Evolutionary conservation across 2,888 invertebrate species (phyloP).

Genomic region (Lepetodrilus schrolli): DNA sequence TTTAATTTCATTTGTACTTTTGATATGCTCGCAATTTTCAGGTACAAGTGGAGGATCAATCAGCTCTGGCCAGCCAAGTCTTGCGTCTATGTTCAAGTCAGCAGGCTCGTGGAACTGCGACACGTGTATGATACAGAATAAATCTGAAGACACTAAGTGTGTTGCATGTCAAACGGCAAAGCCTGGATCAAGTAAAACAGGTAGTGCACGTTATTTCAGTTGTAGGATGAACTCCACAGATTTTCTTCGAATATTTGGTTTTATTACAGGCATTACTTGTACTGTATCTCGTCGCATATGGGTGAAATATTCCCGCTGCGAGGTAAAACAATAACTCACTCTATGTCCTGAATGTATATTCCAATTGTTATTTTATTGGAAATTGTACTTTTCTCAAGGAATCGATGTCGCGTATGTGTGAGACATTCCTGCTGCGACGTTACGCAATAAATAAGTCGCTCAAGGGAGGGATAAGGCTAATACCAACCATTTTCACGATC

Average conservation of each 20-base stretch:
- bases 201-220: not conserved
- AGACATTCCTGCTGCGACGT: too few species aligned
- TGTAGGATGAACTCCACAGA: not conserved
- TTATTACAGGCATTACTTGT: too few species aligned
- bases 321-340: too few species aligned
- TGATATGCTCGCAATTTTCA: too few species aligned
- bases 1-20: too few species aligned
- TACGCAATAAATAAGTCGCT: too few species aligned
- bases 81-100: constrained; percentile 52
- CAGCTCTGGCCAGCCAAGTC: not conserved
- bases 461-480: too few species aligned
- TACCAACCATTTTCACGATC: not conserved
- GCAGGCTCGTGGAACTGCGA: constrained; percentile 67
- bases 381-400: too few species aligned
- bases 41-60: not conserved
- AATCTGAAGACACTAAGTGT: constrained; percentile 53
- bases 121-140: constrained; percentile 63
- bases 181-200: constrained; percentile 48
- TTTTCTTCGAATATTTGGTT: not conserved
- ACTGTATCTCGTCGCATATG: not conserved
- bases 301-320: too few species aligned
- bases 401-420: too few species aligned
- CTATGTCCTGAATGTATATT: not conserved
- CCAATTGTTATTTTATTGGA: not conserved
- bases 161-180: constrained; percentile 70